Evolutionary conservation across 2,888 invertebrate genomes (phyloP).

Genomic region (Endomychus coccineus): DNA sequence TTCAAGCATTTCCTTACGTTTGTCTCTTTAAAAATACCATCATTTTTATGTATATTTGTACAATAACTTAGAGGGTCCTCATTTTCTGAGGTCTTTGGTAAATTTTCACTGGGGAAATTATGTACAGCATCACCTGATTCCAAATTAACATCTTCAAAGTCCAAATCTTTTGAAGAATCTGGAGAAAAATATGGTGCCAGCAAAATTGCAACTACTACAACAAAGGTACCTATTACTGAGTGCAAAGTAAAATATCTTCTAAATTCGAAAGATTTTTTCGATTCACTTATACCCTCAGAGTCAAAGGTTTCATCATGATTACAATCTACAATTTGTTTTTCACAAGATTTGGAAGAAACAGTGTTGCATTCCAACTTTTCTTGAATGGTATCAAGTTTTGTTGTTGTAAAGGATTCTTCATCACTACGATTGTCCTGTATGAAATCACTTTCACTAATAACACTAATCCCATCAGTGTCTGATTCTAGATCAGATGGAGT

Average conservation of each 20-base stretch:
- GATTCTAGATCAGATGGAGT: constrained; percentile 16
- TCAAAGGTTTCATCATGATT: no score
- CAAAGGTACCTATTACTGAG: background rate
- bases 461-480: constrained; percentile 24
- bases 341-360: no score
- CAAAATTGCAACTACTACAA: constrained; percentile 6
- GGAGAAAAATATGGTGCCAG: constrained; percentile 2
- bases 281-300: no score
- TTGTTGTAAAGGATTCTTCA: constrained; percentile 8
- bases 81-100: constrained; percentile 1
- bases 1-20: constrained; percentile 5
- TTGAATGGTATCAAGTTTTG: constrained; percentile 1
- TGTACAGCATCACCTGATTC: background rate
- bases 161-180: background rate
- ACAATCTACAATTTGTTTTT: no score
- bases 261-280: background rate
- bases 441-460: constrained; percentile 25
- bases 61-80: constrained; percentile 1
- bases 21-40: background rate
- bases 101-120: background rate
- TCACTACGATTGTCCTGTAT: constrained; percentile 7
- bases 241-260: background rate
- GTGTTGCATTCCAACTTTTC: constrained; percentile 4
- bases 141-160: background rate
- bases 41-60: constrained; percentile 4